Conservation (phyloP, 2,113 vertebrate genomes). For the Amphiprion percula region DNA sequence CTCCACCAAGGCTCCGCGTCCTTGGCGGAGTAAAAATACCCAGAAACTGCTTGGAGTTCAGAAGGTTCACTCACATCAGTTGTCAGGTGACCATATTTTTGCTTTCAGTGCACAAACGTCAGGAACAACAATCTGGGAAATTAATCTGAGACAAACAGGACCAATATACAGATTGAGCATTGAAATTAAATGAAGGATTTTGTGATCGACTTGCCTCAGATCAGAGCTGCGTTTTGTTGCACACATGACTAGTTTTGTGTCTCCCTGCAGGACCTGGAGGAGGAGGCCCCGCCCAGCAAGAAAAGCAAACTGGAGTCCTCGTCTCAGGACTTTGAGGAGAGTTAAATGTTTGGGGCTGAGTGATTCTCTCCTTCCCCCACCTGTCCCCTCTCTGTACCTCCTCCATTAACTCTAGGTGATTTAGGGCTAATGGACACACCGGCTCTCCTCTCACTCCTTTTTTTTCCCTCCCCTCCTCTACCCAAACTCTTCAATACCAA, state of each 20-base stretch:
- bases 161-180: not conserved
- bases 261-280: slow-evolving; percentile 89
- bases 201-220: too few species aligned
- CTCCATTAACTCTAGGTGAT: slow-evolving; percentile 69
- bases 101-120: too few species aligned
- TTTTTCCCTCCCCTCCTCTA: not conserved
- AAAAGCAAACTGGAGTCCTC: slow-evolving; percentile 95
- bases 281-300: slow-evolving; percentile 92
- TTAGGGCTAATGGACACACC: slow-evolving; percentile 75
- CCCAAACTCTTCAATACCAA: slow-evolving; percentile 50
- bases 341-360: slow-evolving; percentile 84
- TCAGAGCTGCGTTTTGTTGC: too few species aligned
- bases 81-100: too few species aligned
- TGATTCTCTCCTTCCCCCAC: slow-evolving; percentile 42
- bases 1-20: too few species aligned
- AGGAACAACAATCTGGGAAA: too few species aligned
- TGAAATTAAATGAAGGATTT: not conserved
- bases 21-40: too few species aligned
- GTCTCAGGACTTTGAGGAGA: slow-evolving; percentile 92
- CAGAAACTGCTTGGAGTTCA: too few species aligned
- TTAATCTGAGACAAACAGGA: too few species aligned
- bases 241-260: too few species aligned
- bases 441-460: slow-evolving; percentile 39
- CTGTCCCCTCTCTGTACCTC: slow-evolving; percentile 40
- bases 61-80: too few species aligned